Evolutionary conservation across 2,113 vertebrate species (phyloP).

Genomic region (Phoenicopterus ruber): DNA sequence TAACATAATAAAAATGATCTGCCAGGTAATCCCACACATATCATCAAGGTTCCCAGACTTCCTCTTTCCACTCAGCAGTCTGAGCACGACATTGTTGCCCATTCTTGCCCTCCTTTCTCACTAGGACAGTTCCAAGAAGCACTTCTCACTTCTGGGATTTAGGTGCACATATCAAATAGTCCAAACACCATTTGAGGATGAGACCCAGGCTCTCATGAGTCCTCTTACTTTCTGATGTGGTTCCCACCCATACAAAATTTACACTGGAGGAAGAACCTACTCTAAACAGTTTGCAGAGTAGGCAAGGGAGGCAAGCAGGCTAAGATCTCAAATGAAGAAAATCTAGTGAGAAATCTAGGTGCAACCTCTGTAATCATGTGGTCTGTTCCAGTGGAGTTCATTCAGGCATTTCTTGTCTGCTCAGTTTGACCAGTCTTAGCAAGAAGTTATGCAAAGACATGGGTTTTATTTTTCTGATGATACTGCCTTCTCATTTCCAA

Average conservation of each 20-base stretch:
- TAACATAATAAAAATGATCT: neutral
- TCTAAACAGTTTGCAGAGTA: neutral
- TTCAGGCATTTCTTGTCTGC: neutral
- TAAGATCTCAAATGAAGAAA: neutral
- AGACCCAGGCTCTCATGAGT: neutral
- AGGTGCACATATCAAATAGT: neutral
- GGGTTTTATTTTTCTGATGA: neutral
- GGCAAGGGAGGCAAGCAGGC: neutral
- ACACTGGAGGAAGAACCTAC: neutral
- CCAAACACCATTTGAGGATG: neutral
- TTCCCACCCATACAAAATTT: neutral
- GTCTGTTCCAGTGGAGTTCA: neutral
- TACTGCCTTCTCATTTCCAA: neutral
- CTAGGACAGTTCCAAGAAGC: neutral
- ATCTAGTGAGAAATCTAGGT: neutral
- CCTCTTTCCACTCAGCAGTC: neutral
- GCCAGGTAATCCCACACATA: neutral
- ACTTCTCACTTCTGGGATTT: neutral
- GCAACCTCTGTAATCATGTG: neutral
- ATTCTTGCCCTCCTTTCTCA: neutral
- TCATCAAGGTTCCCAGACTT: neutral
- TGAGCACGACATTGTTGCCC: neutral
- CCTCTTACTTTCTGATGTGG: neutral
- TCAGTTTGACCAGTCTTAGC: neutral
- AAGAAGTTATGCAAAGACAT: neutral